phyloP scores from a whole-genome alignment of 2,888 invertebrate species.

The Antheraea assamensis region DNA sequence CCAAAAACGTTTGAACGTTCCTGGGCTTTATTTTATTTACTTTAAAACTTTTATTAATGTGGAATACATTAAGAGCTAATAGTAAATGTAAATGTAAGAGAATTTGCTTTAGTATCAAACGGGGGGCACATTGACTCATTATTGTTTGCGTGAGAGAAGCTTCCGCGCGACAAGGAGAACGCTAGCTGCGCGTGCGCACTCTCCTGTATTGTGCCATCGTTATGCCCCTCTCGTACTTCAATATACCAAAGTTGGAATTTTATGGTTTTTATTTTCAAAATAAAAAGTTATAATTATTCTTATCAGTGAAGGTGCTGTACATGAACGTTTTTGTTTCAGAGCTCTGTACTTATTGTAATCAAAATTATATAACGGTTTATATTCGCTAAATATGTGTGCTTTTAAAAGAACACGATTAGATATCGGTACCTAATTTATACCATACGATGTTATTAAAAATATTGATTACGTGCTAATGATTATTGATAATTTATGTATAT shows the following conservation, averaged over 20 bases:
- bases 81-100: neutral
- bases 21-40: neutral
- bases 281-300: conserved; percentile 1
- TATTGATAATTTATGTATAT: neutral
- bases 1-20: neutral
- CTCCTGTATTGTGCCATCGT: conserved; percentile 36
- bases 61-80: neutral
- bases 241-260: conserved; percentile 39
- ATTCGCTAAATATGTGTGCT: neutral
- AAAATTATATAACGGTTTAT: neutral
- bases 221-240: conserved; percentile 26
- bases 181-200: neutral
- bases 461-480: too few species aligned
- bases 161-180: neutral
- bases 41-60: neutral
- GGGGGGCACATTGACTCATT: neutral
- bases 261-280: conserved; percentile 19
- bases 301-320: conserved; percentile 3
- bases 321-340: neutral
- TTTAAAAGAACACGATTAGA: too few species aligned
- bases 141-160: neutral
- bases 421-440: too few species aligned
- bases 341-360: neutral
- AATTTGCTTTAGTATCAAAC: neutral
- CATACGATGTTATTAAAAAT: too few species aligned